These are phyloP conservation scores for Achroia grisella DNA, from an alignment of 1,140 invertebrate genomes.

Conservation along the genomic window DNA sequence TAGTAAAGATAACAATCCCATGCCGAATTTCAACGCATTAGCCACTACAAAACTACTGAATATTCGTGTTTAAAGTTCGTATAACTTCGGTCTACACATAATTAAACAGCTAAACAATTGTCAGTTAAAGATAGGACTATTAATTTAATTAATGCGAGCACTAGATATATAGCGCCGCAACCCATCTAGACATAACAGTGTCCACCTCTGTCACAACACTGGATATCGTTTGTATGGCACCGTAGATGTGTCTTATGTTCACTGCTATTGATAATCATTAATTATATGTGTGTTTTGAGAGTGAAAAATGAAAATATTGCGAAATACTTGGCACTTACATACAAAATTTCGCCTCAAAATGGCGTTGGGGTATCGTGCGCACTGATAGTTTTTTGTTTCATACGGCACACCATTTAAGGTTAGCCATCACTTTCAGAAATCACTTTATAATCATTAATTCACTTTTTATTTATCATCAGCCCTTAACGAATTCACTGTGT, in stretches of 20 bases:
- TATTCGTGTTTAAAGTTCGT: background rate
- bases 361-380: constrained; percentile 72
- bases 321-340: constrained; percentile 74
- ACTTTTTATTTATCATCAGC: constrained; percentile 42
- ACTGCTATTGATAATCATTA: constrained; percentile 29
- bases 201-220: constrained; percentile 22
- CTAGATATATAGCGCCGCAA: constrained; percentile 44
- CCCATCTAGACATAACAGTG: constrained; percentile 54
- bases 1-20: constrained; percentile 57
- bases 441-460: constrained; percentile 41
- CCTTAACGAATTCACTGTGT: constrained; percentile 25
- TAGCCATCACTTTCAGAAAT: constrained; percentile 51
- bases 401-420: constrained; percentile 54
- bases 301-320: constrained; percentile 60
- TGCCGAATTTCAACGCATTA: constrained; percentile 27
- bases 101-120: constrained; percentile 14
- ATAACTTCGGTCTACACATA: constrained; percentile 12
- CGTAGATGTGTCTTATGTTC: constrained; percentile 31
- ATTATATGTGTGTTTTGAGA: constrained; percentile 26
- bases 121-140: constrained; percentile 21
- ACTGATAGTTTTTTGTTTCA: constrained; percentile 73
- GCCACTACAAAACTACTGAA: constrained; percentile 8
- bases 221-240: constrained; percentile 15
- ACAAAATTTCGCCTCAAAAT: constrained; percentile 74
- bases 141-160: constrained; percentile 67